phyloP scores from a whole-genome alignment of 35 echinoderm and acorn worm genomes.

The Hemicentrotus pulcherrimus region DNA sequence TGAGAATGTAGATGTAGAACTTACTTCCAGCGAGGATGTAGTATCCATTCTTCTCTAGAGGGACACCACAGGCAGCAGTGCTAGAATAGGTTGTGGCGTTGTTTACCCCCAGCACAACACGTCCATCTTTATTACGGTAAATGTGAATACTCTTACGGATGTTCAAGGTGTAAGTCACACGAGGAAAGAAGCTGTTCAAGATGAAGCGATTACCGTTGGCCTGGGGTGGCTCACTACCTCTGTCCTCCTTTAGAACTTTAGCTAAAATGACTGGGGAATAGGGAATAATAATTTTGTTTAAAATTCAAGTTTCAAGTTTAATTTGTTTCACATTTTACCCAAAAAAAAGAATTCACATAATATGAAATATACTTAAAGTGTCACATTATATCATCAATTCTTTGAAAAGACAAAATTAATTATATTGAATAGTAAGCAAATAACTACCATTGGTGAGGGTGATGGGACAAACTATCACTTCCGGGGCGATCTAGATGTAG shows the following conservation, averaged over 20 bases:
- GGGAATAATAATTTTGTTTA: background rate
- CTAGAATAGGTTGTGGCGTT: background rate
- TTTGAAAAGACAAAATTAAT: no score
- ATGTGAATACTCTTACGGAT: background rate
- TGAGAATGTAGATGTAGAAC: background rate
- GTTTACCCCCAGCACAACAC: background rate
- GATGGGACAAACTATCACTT: no score
- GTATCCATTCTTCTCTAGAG: background rate
- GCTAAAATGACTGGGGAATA: background rate
- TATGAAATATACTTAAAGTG: no score
- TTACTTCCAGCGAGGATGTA: background rate
- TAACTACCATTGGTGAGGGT: no score
- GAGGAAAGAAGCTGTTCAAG: background rate
- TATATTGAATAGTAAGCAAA: no score
- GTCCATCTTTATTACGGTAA: background rate
- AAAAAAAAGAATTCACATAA: no score
- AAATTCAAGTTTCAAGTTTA: no score
- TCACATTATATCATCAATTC: no score
- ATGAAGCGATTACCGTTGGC: background rate
- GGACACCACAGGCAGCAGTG: background rate
- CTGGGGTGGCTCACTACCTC: background rate
- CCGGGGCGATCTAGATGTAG: no score
- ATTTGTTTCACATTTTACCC: no score
- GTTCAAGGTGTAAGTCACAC: background rate
- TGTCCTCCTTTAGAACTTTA: background rate